Base-by-base conservation (phyloP, 2,888 invertebrate species). In the Nomada goodeniana region DNA sequence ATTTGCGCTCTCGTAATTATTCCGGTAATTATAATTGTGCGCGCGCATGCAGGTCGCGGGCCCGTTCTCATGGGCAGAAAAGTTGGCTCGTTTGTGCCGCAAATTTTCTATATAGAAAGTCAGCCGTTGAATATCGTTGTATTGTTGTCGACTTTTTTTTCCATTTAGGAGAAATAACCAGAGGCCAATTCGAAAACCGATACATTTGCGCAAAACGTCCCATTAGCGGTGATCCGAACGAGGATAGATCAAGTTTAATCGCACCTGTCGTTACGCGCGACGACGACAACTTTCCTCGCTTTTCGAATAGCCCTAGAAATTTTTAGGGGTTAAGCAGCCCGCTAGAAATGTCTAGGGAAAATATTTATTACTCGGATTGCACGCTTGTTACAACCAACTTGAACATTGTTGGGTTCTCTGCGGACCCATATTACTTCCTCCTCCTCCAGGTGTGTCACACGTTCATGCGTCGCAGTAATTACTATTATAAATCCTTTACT, bases 11-110 rank as follows among this genome's bases (percentile, higher is more conserved):
- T 47, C 44, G 44, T 59, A 77, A 67, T 77, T 74, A 47, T n/a
- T 20, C 55, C 26, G 18, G 61, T 67, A 76, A 78, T 76, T 78
- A 67, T 77, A 76, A 77, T 79, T 11, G 23, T 44, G 18, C n/a
- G 29, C 15, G 53, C 20, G 23, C 60, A 74, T 23, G 55, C 68
- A 77, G 13, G 57, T 47, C 75, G 44, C 44, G 52, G 23, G 47
- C 18, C 29, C 20, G 26, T 76, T 76, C 77, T 47, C 61, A 26
- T 42, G 61, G 36, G 0, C 13, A n/a, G 15, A 52, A 44, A 65
- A 23, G 13, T 4, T 20, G 15, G 63, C 65, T 60, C 47, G 15
- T 53, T 61, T 67, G n/a, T 63, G 42, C 13, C 20, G 50, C 15
- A 63, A 52, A 73, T 73, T 72, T 72, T n/a, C 36, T 36, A 36